Conservation (phyloP, 2,888 invertebrate species). For the Tineola bisselliella region DNA sequence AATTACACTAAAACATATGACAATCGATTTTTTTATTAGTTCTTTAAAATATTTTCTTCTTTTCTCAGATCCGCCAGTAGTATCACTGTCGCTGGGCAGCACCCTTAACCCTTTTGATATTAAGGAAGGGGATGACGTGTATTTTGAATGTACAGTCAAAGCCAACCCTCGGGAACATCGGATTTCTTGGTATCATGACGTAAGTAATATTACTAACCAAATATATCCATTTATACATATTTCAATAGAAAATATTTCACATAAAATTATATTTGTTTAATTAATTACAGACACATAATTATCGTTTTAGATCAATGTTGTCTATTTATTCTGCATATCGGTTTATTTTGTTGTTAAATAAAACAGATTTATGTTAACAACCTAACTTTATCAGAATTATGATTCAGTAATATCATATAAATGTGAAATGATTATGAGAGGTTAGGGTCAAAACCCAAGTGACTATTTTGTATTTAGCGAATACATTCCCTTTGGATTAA, state of each 20-base stretch:
- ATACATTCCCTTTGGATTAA: not conserved
- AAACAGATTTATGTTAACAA: not conserved
- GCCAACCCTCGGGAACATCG: conserved; percentile 87
- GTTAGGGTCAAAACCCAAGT: not conserved
- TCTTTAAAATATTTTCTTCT: not conserved
- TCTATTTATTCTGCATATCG: not conserved
- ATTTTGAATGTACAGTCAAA: conserved; percentile 86
- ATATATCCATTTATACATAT: too few species aligned
- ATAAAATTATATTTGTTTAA: too few species aligned
- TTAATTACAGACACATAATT: too few species aligned
- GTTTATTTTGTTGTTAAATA: too few species aligned
- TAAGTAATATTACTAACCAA: conserved; percentile 68
- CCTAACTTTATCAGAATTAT: not conserved
- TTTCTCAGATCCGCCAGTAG: conserved; percentile 79
- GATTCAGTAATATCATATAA: not conserved
- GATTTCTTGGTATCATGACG: conserved; percentile 90
- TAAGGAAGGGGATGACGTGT: conserved; percentile 91
- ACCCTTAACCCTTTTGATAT: conserved; percentile 87
- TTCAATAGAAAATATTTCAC: too few species aligned
- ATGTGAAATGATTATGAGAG: not conserved
- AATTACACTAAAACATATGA: too few species aligned
- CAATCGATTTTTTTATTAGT: too few species aligned
- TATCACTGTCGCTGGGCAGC: conserved; percentile 83
- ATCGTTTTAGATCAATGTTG: not conserved
- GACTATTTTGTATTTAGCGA: conserved; percentile 3